These are phyloP conservation scores for Bombus affinis DNA, from an alignment of 1,140 invertebrate species.

Conservation along the genomic window DNA sequence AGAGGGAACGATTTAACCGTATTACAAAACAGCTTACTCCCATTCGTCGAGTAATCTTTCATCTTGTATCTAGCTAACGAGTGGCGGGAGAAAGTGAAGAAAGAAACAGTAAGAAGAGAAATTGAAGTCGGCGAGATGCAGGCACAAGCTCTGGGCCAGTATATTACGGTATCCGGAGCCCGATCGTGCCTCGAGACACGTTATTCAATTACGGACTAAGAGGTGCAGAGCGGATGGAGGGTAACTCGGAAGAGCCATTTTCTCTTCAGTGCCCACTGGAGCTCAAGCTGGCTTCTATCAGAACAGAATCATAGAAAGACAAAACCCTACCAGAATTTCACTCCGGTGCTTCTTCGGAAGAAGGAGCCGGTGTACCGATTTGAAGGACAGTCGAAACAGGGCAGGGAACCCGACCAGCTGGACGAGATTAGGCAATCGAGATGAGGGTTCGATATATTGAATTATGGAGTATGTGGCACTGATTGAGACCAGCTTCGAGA, in stretches of 20 bases:
- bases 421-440: conserved; percentile 45
- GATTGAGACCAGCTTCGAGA: conserved; percentile 72
- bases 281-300: conserved; percentile 52
- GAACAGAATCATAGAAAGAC: conserved; percentile 72
- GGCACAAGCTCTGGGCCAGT: conserved; percentile 56
- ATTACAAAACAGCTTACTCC: conserved; percentile 35
- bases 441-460: conserved; percentile 76
- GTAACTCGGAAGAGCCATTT: conserved; percentile 61
- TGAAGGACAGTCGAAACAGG: background rate
- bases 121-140: conserved; percentile 57
- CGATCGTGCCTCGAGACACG: conserved; percentile 69
- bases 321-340: conserved; percentile 61
- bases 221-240: conserved; percentile 70
- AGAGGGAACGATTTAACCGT: conserved; percentile 17
- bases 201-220: conserved; percentile 79
- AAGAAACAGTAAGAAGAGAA: conserved; percentile 41
- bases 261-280: conserved; percentile 56
- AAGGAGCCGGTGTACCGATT: background rate
- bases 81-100: background rate
- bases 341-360: conserved; percentile 27
- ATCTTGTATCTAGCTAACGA: conserved; percentile 49
- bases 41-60: conserved; percentile 52
- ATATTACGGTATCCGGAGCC: conserved; percentile 70
- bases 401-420: conserved; percentile 39
- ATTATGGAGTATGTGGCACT: conserved; percentile 73